These are phyloP conservation scores for Chauna torquata DNA, from an alignment of 2,113 vertebrate genomes.

Conservation along the genomic window DNA sequence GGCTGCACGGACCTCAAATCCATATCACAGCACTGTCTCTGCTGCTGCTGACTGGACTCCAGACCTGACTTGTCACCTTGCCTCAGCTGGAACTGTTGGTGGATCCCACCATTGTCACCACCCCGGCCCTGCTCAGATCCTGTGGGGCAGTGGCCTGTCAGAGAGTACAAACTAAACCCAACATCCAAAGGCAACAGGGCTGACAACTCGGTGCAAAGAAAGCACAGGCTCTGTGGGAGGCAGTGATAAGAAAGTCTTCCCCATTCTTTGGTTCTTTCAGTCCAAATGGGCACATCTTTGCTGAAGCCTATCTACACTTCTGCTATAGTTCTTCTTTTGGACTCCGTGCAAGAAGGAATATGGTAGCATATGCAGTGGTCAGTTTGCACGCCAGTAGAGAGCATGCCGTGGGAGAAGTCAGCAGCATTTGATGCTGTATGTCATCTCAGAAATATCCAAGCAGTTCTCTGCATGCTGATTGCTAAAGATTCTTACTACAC, in stretches of 20 bases:
- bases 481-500: not conserved
- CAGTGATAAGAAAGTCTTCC: not conserved
- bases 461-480: not conserved
- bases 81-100: not conserved
- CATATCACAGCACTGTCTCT: not conserved
- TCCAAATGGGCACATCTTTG: fast-evolving
- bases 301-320: not conserved
- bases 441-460: not conserved
- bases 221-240: not conserved
- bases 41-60: not conserved
- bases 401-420: not conserved
- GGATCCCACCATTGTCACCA: not conserved
- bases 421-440: not conserved
- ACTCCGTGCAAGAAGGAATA: not conserved
- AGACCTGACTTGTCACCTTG: not conserved
- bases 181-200: not conserved
- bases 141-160: fast-evolving
- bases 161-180: fast-evolving
- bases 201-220: not conserved
- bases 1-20: not conserved
- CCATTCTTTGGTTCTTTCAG: not conserved
- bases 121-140: fast-evolving
- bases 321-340: not conserved
- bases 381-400: not conserved
- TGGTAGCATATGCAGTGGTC: not conserved